Conservation (phyloP, 2,113 vertebrate genomes). For the Lanius collurio region DNA sequence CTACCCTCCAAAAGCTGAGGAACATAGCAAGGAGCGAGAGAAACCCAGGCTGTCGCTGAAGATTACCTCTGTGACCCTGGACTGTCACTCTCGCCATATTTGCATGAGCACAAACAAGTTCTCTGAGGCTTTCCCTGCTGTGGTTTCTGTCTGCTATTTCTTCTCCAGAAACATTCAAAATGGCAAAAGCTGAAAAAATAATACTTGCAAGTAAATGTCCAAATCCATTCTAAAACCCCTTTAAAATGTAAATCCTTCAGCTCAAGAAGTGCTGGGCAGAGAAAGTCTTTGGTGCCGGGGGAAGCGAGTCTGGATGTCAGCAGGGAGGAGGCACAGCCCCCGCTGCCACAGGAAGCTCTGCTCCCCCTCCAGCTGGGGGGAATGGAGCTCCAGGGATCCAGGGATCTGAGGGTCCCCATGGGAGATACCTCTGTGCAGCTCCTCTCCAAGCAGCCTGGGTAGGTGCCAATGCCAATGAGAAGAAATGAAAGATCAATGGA, state of each 20-base stretch:
- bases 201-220: neutral
- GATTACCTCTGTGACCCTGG: fast-evolving
- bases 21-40: fast-evolving
- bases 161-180: neutral
- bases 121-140: neutral
- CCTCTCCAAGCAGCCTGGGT: neutral
- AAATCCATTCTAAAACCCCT: neutral
- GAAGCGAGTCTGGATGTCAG: neutral
- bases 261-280: neutral
- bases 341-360: fast-evolving
- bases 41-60: neutral
- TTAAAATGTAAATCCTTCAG: neutral
- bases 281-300: neutral
- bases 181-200: neutral
- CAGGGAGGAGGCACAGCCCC: neutral
- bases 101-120: neutral
- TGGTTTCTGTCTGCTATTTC: neutral
- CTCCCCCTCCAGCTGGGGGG: fast-evolving
- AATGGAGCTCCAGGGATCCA: fast-evolving
- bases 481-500: neutral
- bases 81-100: fast-evolving
- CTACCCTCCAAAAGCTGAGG: fast-evolving
- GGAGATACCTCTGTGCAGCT: neutral
- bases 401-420: neutral
- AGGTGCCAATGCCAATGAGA: fast-evolving